These are phyloP conservation scores for Melikaiella ostensackeni DNA, from an alignment of 2,888 invertebrate species.

Conservation along the genomic window DNA sequence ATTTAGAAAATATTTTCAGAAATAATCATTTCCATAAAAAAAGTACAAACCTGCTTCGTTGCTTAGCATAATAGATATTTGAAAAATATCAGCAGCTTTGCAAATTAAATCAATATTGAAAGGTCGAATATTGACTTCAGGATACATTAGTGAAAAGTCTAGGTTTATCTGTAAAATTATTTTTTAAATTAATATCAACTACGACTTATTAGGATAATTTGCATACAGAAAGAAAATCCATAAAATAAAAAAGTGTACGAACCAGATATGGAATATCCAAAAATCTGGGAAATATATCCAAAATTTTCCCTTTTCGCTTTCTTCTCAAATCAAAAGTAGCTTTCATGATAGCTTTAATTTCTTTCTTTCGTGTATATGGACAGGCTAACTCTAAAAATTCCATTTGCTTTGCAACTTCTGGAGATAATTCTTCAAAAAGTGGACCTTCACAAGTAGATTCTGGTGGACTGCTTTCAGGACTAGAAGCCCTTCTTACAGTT, in stretches of 20 bases:
- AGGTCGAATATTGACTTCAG: slow-evolving; percentile 24
- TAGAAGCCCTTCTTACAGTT: not conserved
- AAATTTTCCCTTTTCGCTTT: slow-evolving; percentile 39
- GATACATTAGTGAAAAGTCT: slow-evolving; percentile 43
- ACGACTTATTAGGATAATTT: not conserved
- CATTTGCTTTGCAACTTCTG: not conserved
- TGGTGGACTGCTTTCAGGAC: not conserved
- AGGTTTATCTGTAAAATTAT: slow-evolving; percentile 36
- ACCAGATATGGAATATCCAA: slow-evolving; percentile 44
- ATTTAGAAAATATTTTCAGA: too few species aligned
- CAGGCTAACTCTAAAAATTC: slow-evolving; percentile 26
- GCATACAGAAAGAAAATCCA: not conserved
- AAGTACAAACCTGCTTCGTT: slow-evolving; percentile 17
- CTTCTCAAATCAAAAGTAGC: slow-evolving; percentile 44
- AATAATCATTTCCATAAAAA: slow-evolving; percentile 24
- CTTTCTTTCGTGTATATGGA: slow-evolving; percentile 41
- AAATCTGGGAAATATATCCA: slow-evolving; percentile 45
- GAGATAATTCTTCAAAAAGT: not conserved
- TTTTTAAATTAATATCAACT: not conserved
- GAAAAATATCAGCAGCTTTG: slow-evolving; percentile 39
- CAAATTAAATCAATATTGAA: slow-evolving; percentile 41
- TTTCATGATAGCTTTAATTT: slow-evolving; percentile 42
- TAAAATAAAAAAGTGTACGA: not conserved
- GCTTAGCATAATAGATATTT: slow-evolving; percentile 34
- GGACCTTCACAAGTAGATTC: not conserved